Percentiles rank a stretch among this genome's conserved stretches.
Evolutionary conservation across 2,797 vertebrate species (phyloP).

Genomic region (Sparus aurata): DNA sequence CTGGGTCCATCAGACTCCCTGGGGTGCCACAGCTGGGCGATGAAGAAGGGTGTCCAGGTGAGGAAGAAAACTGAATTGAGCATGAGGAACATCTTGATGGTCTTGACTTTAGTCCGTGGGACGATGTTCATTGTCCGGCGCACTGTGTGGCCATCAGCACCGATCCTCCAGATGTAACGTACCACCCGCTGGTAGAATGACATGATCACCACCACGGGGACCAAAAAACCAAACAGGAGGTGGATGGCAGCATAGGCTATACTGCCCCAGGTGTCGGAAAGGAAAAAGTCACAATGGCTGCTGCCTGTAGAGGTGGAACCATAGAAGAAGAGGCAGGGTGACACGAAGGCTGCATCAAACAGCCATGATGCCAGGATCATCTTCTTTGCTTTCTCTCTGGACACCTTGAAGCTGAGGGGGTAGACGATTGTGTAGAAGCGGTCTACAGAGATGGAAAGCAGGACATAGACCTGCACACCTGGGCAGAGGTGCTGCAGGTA

Average conservation of each 20-base stretch:
- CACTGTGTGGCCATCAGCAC: constrained; percentile 89
- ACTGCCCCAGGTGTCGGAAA: constrained; percentile 88
- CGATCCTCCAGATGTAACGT: constrained; percentile 95
- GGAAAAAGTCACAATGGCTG: constrained; percentile 91
- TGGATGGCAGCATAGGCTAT: constrained; percentile 84
- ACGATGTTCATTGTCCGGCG: constrained; percentile 95
- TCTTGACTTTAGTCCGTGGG: constrained; percentile 97
- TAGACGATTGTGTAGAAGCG: constrained; percentile 95
- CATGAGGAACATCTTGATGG: constrained; percentile 97
- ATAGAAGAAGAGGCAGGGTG: constrained; percentile 90
- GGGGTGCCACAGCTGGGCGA: constrained; percentile 93
- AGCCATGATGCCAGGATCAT: constrained; percentile 94
- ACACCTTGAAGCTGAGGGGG: constrained; percentile 96
- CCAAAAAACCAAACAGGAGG: constrained; percentile 88
- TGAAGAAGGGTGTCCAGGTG: constrained; percentile 94
- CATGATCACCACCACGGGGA: constrained; percentile 87
- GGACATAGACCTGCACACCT: constrained; percentile 91
- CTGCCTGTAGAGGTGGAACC: constrained; percentile 70
- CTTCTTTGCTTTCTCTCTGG: constrained; percentile 94
- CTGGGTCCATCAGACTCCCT: constrained; percentile 74
- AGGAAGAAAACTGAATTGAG: constrained; percentile 92
- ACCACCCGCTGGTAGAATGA: constrained; percentile 94
- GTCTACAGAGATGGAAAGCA: constrained; percentile 93
- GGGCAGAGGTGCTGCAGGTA: constrained; percentile 93
- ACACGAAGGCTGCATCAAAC: constrained; percentile 85